phyloP scores from a whole-genome alignment of 2,113 vertebrate species.

The Leptodactylus fuscus region DNA sequence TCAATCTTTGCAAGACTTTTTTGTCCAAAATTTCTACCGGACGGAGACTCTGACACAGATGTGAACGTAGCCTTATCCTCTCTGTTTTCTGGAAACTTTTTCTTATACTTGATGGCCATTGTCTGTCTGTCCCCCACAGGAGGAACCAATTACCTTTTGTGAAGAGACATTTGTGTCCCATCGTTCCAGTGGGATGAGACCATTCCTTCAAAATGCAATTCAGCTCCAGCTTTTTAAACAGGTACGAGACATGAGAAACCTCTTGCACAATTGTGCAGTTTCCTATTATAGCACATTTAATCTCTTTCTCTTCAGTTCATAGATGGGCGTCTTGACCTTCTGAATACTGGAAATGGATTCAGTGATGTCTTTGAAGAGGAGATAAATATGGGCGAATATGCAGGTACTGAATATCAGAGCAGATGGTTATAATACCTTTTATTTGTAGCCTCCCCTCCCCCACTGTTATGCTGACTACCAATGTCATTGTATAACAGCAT shows the following conservation, averaged over 20 bases:
- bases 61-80: too few species aligned
- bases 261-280: background rate
- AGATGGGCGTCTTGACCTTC: conserved; percentile 90
- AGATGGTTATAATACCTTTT: background rate
- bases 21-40: too few species aligned
- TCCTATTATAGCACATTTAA: background rate
- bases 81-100: too few species aligned
- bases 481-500: background rate
- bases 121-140: conserved; percentile 72
- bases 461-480: background rate
- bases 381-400: conserved; percentile 94
- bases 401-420: conserved; percentile 75
- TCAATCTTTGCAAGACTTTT: too few species aligned
- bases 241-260: conserved; percentile 69
- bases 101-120: background rate
- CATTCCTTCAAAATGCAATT: conserved; percentile 94
- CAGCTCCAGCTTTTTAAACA: conserved; percentile 98
- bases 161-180: conserved; percentile 92
- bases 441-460: background rate
- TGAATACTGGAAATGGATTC: conserved; percentile 95
- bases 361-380: conserved; percentile 97
- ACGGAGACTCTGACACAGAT: too few species aligned
- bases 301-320: conserved; percentile 82
- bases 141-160: conserved; percentile 93
- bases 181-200: conserved; percentile 91